phyloP scores from a whole-genome alignment of 37 sponge, comb jelly and placozoan species.

The Mnemiopsis leidyi region DNA sequence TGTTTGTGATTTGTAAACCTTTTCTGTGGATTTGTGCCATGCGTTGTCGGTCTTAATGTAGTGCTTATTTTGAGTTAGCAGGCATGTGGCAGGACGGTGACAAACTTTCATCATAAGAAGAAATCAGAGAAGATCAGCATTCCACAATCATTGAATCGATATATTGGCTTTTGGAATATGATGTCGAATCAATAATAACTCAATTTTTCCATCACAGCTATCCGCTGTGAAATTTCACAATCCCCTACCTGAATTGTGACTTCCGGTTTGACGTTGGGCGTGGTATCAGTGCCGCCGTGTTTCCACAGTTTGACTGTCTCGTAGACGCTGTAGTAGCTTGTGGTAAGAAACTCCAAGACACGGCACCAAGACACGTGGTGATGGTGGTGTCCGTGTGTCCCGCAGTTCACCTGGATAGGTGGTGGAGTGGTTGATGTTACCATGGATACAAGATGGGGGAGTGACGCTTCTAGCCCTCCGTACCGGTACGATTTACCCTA shows the following conservation, averaged over 20 bases:
- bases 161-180: too few species aligned
- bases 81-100: too few species aligned
- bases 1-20: too few species aligned
- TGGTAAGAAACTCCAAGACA: not conserved
- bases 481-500: not conserved
- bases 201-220: too few species aligned
- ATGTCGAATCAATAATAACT: too few species aligned
- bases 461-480: not conserved
- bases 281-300: not conserved
- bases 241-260: not conserved
- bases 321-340: not conserved
- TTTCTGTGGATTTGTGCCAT: too few species aligned
- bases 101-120: too few species aligned
- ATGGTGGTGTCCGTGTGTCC: not conserved
- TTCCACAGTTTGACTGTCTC: not conserved
- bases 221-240: too few species aligned
- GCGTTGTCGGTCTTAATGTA: too few species aligned
- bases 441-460: not conserved
- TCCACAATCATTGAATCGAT: too few species aligned
- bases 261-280: not conserved
- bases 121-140: too few species aligned
- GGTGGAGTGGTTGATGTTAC: not conserved
- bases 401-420: not conserved
- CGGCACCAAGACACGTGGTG: not conserved
- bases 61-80: too few species aligned